Base-by-base conservation (phyloP, 37 sponge, comb jelly and placozoan genomes). In the Crambe crambe region DNA sequence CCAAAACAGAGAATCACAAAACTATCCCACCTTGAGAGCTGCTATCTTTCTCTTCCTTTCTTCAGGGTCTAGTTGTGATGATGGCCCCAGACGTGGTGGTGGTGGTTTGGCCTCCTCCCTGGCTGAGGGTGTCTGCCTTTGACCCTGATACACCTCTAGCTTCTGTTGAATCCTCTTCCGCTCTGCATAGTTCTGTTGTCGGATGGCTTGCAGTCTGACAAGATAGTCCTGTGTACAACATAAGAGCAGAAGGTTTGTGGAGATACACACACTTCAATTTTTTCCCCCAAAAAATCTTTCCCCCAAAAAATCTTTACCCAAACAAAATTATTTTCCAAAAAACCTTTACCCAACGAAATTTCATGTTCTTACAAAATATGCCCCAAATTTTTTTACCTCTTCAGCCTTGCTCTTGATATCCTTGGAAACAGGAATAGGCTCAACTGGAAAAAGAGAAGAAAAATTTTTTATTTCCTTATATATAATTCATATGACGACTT, bases 21-120 rank as follows among this genome's bases (percentile, higher is more conserved):
- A 73, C 39, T 4, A 38, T 10, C 44, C 29, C 70, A 94, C 97
- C 90, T 94, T 93, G 65, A 97, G 79, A 35, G 92, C 92, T 56
- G 92, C 95, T 41, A 97, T 94, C 74, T 97, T 97, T 85, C 64
- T 94, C 63, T 85, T 88, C 38, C 92, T 80, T 2, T 67, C 89
- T 18, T 91, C 95, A 27, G 89, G 92, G 44, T 93, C 82, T 51
- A 74, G 23, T 30, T 73, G 74, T 42, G 74, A 42, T n/a, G 74
- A 34, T 8, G 72, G 72, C 20, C 10, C 9, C 6, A 76, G 17
- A 40, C 27, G 3, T 30, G 69, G 38, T 42, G 69, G 22, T 9
- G 68, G 41, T 44, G 75, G 42, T 26, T 12, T 37, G 4, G 1
- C 42, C 71, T 3, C 2, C 21, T 23, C 71, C 27, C 3, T 3